Percentiles rank a stretch among this genome's conserved stretches.
Evolutionary conservation across 2,888 invertebrate genomes (phyloP).

Genomic region (Lobophora halterata): DNA sequence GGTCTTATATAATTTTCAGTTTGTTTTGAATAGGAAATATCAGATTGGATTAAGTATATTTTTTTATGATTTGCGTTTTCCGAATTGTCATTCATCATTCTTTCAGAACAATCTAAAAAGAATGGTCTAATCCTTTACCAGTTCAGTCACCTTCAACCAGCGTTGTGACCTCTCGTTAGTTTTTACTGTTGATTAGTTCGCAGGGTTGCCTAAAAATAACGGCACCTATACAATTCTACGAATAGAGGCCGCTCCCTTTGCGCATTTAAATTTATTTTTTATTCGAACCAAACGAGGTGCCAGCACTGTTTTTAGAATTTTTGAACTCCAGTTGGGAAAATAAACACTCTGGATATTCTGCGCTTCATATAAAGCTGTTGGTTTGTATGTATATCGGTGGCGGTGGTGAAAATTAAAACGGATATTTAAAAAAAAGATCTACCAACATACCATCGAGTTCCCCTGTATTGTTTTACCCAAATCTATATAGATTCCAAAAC

Average conservation of each 20-base stretch:
- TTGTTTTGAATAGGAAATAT: too few species aligned
- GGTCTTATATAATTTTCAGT: too few species aligned
- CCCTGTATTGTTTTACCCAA: too few species aligned
- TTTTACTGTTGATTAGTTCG: conserved; percentile 49
- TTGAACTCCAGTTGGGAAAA: conserved; percentile 17
- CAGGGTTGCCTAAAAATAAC: conserved; percentile 30
- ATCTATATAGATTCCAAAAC: too few species aligned
- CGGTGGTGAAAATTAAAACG: conserved; percentile 2
- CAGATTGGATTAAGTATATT: too few species aligned
- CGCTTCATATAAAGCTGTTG: conserved; percentile 9
- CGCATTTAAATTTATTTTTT: conserved; percentile 23
- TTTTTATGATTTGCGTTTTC: too few species aligned
- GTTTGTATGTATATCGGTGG: background rate
- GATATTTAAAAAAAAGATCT: too few species aligned
- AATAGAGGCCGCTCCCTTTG: conserved; percentile 24
- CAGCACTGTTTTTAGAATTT: conserved; percentile 18
- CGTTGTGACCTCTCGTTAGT: conserved; percentile 42
- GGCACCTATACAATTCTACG: conserved; percentile 24
- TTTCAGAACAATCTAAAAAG: too few species aligned
- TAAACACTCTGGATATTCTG: conserved; percentile 5
- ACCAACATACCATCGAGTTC: too few species aligned
- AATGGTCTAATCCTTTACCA: background rate
- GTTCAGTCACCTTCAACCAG: conserved; percentile 14
- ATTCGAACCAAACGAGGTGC: conserved; percentile 20
- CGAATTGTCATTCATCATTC: too few species aligned